Conservation (phyloP, 35 echinoderm and acorn worm genomes). For the Heliocidaris tuberculata region DNA sequence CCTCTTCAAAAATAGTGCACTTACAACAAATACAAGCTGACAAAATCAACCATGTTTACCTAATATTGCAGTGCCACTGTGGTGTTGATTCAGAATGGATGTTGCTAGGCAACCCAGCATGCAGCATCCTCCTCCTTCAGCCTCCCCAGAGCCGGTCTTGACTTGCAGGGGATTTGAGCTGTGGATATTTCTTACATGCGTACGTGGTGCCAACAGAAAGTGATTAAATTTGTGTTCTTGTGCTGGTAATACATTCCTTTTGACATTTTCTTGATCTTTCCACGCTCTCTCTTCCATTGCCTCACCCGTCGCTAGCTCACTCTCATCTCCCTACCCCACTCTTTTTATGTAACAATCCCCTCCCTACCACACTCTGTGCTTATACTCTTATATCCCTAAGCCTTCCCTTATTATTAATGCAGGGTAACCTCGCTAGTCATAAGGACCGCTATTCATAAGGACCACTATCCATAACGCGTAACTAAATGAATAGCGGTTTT, state of each 20-base stretch:
- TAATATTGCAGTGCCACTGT: not conserved
- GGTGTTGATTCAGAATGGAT: slow-evolving; percentile 2
- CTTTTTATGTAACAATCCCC: no score
- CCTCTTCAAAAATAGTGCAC: not conserved
- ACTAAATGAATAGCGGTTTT: no score
- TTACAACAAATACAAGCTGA: not conserved
- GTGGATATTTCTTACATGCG: not conserved
- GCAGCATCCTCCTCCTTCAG: not conserved
- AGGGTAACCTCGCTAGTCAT: no score
- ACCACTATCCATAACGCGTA: no score
- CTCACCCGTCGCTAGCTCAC: not conserved
- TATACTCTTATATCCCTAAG: no score
- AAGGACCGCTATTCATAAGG: no score
- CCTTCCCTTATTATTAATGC: no score
- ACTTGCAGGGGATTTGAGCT: not conserved
- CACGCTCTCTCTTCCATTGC: not conserved
- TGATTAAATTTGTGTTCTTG: slow-evolving; percentile 18
- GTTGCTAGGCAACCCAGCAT: not conserved
- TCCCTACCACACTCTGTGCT: no score
- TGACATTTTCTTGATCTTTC: not conserved
- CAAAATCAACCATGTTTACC: not conserved
- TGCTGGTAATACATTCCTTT: not conserved
- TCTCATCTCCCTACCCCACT: no score
- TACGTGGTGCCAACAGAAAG: not conserved
- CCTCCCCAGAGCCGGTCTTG: not conserved